Base-by-base conservation (phyloP, 2,113 vertebrate genomes). In the Lamprologus lemairii region DNA sequence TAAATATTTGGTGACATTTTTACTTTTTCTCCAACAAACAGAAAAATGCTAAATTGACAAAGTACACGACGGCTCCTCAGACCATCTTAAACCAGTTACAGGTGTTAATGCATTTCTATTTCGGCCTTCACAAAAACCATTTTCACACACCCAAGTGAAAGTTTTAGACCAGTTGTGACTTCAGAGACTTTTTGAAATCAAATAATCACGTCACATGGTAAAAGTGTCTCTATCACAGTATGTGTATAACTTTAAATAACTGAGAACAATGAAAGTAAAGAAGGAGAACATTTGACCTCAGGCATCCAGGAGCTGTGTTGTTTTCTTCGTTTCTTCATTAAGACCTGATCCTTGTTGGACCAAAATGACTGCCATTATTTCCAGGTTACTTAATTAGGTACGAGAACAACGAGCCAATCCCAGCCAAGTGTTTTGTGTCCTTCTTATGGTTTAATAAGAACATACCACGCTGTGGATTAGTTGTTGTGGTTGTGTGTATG, bases 401-500 rank as follows among this genome's bases (percentile, higher is more conserved):
- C 49, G 45, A 83, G 33, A 9, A 57, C n/a, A 63, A 40, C 47
- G 54, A 85, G 79, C 31, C 31, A 57, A 8, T 68, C 79, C 53
- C 81, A 28, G 80, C 55, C 55, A 54, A 19, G 33, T 87, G 57
- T 87, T 55, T 21, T 80, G 51, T 40, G 80, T 81, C 71, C 40
- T 80, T 89, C 47, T 89, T 80, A 79, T 35, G 42, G 73, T 80
- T 91, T 83, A 88, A 73, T 81, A 49, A 84, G 79, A 91, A 86
- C 40, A 57, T 26, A 87, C 54, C 65, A 87, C 16, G 60, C 86
- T 57, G 37, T 80, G 53, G 35, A 55, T 75, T 42, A 73, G 78
- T 73, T 13, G 73, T 26, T 81, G 26, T 84, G 49, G 9, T 33
- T 54, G 58, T 83, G 21, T 86, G 33, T 63, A 9, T 47, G 37